Evolutionary conservation across 2,113 vertebrate genomes (phyloP).

Genomic region (Dicaeum eximium): DNA sequence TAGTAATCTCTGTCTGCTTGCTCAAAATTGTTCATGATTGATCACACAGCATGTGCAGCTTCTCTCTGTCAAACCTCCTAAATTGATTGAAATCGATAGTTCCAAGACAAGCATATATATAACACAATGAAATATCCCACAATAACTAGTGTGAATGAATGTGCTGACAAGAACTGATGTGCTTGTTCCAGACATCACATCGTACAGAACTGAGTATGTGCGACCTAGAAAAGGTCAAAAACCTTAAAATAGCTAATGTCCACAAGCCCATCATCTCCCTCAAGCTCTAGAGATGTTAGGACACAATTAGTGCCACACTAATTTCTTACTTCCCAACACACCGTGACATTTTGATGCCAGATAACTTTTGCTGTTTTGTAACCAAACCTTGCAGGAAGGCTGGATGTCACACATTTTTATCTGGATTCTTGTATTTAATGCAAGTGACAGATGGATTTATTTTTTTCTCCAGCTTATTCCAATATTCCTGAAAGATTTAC

Average conservation of each 20-base stretch:
- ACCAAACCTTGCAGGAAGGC: not conserved
- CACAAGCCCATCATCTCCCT: not conserved
- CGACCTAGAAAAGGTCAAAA: slow-evolving; percentile 6
- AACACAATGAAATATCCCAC: not conserved
- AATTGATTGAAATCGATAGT: not conserved
- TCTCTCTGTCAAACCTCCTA: not conserved
- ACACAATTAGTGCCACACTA: not conserved
- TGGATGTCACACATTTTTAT: not conserved
- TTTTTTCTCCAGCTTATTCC: slow-evolving; percentile 21
- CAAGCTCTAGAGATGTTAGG: not conserved
- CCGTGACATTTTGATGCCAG: not conserved
- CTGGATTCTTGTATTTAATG: not conserved
- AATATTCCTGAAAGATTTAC: not conserved
- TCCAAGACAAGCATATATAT: not conserved
- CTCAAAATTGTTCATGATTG: not conserved
- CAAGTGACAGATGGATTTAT: slow-evolving; percentile 20
- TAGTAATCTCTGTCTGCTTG: not conserved
- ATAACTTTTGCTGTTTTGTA: not conserved
- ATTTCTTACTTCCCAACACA: not conserved
- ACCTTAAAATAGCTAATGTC: slow-evolving; percentile 35
- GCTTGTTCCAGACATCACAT: not conserved
- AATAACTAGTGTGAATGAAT: not conserved
- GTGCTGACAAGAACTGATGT: not conserved
- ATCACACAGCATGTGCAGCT: not conserved
- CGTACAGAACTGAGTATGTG: not conserved